Percentiles rank a stretch among this genome's conserved stretches.
phyloP scores from a whole-genome alignment of 2,797 vertebrate species.

The Paguma larvata region DNA sequence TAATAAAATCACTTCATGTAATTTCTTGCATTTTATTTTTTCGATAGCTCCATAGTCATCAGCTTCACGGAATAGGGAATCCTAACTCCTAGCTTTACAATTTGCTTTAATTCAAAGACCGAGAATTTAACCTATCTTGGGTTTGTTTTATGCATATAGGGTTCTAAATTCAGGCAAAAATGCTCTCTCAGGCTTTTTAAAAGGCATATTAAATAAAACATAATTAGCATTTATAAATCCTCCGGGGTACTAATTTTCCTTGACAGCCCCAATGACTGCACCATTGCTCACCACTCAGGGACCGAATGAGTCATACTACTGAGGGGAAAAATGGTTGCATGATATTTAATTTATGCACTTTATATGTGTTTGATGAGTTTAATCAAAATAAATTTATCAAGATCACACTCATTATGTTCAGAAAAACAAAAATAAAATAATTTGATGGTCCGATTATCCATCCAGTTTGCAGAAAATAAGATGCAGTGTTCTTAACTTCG shows the following conservation, averaged over 20 bases:
- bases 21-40: background rate
- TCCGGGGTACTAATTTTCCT: background rate
- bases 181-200: background rate
- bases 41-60: background rate
- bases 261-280: background rate
- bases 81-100: background rate
- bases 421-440: constrained; percentile 23
- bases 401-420: background rate
- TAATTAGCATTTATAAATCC: background rate
- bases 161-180: background rate
- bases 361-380: background rate
- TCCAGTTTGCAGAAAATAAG: background rate
- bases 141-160: background rate
- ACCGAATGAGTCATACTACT: fast-evolving
- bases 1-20: background rate
- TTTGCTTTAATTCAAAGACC: background rate
- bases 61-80: background rate
- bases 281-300: background rate
- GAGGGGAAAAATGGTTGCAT: background rate
- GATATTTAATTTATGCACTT: background rate
- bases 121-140: background rate
- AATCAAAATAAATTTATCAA: background rate
- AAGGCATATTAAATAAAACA: background rate
- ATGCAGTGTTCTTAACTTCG: background rate
- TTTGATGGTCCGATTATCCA: background rate